Conservation (phyloP, 2,888 invertebrate species). For the Pandemis heparana region DNA sequence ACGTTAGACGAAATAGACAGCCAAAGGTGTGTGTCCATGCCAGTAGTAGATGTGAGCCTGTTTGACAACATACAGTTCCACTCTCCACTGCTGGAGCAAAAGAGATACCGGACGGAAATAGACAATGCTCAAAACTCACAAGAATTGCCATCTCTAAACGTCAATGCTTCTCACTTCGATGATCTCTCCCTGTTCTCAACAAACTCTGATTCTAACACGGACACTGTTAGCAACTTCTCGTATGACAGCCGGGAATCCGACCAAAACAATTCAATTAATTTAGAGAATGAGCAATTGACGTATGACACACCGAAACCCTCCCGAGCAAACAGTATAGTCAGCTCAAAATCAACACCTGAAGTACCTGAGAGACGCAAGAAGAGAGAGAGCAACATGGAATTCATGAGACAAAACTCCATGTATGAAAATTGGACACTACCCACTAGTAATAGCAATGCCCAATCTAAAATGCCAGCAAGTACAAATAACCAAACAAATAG, state of each 20-base stretch:
- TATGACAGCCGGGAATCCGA: conserved; percentile 68
- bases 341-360: conserved; percentile 65
- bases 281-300: conserved; percentile 61
- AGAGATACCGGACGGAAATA: conserved; percentile 60
- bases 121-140: conserved; percentile 47
- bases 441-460: conserved; percentile 48
- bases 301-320: conserved; percentile 76
- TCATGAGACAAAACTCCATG: conserved; percentile 71
- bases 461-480: conserved; percentile 37
- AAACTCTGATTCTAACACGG: conserved; percentile 73
- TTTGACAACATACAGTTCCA: conserved; percentile 89
- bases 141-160: conserved; percentile 60
- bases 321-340: conserved; percentile 67
- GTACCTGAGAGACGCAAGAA: conserved; percentile 69
- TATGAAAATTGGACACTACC: conserved; percentile 78
- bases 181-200: conserved; percentile 72
- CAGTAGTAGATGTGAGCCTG: conserved; percentile 82
- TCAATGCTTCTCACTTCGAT: conserved; percentile 70
- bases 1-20: conserved; percentile 54
- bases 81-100: conserved; percentile 85
- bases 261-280: conserved; percentile 52
- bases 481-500: conserved; percentile 48
- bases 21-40: conserved; percentile 85
- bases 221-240: conserved; percentile 70
- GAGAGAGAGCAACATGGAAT: conserved; percentile 58